Percentiles rank a stretch among this genome's conserved stretches.
Conservation (phyloP, 2,113 vertebrate species). For the Balaenoptera acutorostrata region DNA sequence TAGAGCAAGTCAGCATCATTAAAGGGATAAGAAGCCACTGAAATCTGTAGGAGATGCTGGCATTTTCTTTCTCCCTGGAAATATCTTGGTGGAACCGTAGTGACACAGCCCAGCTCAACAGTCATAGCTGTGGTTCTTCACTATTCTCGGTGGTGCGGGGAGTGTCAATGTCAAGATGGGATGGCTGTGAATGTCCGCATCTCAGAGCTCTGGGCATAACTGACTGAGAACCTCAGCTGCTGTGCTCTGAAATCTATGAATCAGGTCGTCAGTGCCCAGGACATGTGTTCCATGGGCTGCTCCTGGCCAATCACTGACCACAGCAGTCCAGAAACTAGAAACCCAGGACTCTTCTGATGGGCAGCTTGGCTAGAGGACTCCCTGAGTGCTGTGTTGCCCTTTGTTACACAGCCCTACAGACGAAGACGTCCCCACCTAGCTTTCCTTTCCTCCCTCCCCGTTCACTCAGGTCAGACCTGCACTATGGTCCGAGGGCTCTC, state of each 20-base stretch:
- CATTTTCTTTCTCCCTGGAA: neutral
- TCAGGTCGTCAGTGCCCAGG: rapidly evolving
- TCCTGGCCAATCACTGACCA: neutral
- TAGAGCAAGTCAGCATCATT: neutral
- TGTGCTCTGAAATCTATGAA: neutral
- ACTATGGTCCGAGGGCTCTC: neutral
- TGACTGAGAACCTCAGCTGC: neutral
- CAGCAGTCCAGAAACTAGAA: neutral
- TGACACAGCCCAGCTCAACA: neutral
- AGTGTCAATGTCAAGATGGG: neutral
- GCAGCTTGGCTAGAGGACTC: neutral
- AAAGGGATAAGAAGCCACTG: neutral
- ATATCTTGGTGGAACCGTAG: rapidly evolving
- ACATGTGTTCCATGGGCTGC: rapidly evolving
- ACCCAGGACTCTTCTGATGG: rapidly evolving
- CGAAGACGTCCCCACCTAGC: rapidly evolving
- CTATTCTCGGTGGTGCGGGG: too few relatives aligned
- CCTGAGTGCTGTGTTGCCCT: rapidly evolving
- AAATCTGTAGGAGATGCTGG: neutral
- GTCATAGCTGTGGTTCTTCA: rapidly evolving
- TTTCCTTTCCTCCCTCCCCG: neutral
- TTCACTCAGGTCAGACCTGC: neutral
- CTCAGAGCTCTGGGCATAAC: neutral
- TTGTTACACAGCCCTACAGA: neutral
- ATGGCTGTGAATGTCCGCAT: rapidly evolving